Conservation (phyloP, 1,140 invertebrate species). For the Rhyzopertha dominica region DNA sequence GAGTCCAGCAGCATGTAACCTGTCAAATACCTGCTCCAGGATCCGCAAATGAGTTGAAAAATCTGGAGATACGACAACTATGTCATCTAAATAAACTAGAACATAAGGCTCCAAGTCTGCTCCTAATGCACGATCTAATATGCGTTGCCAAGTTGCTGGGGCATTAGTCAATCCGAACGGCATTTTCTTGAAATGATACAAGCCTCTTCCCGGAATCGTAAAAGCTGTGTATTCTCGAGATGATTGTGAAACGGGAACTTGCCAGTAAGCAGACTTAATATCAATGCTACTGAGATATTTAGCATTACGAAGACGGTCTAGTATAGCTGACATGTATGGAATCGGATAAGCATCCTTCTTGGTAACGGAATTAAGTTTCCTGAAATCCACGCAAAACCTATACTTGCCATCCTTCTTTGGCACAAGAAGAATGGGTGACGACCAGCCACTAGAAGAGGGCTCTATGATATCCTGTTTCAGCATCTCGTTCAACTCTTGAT, state of each 20-base stretch:
- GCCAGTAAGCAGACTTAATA: constrained; percentile 34
- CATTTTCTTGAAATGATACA: constrained; percentile 34
- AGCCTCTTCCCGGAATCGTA: constrained; percentile 26
- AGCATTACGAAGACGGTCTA: constrained; percentile 34
- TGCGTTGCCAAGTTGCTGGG: constrained; percentile 13
- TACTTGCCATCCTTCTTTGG: constrained; percentile 28
- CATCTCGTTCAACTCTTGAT: constrained; percentile 25
- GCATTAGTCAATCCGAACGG: constrained; percentile 32
- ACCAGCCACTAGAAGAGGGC: constrained; percentile 23
- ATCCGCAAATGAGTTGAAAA: constrained; percentile 32
- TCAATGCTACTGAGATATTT: constrained; percentile 35
- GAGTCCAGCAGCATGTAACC: constrained; percentile 25
- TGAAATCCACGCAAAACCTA: constrained; percentile 36
- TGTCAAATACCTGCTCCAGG: constrained; percentile 21
- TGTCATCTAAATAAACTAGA: constrained; percentile 30
- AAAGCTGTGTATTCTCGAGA: constrained; percentile 36
- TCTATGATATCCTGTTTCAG: constrained; percentile 24
- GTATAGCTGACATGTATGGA: constrained; percentile 32
- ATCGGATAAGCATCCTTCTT: constrained; percentile 36
- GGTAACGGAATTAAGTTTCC: constrained; percentile 33
- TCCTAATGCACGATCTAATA: constrained; percentile 33
- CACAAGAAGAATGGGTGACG: constrained; percentile 29
- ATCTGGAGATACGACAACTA: constrained; percentile 27
- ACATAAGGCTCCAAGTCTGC: constrained; percentile 13
- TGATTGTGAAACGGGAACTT: constrained; percentile 31